Evolutionary conservation across 1,140 invertebrate species (phyloP).

Genomic region (Dufourea novaeangliae): DNA sequence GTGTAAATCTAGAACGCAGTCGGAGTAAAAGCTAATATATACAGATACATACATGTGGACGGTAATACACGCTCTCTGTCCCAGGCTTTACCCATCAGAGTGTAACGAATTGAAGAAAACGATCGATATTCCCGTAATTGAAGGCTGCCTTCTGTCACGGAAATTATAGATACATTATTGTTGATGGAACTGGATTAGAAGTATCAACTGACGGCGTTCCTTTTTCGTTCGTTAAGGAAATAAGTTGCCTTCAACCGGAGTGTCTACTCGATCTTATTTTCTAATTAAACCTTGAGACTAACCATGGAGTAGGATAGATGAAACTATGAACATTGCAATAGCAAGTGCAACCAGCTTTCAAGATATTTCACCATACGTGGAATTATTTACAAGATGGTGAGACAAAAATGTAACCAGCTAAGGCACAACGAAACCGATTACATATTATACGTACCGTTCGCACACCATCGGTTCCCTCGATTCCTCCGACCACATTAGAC

Average conservation of each 20-base stretch:
- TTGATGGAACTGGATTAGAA: too few relatives aligned
- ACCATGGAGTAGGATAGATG: too few relatives aligned
- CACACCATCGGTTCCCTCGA: slow-evolving; percentile 38
- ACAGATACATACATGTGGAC: neutral
- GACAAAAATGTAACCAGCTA: neutral
- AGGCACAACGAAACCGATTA: slow-evolving; percentile 7
- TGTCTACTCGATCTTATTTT: too few relatives aligned
- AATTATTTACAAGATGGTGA: too few relatives aligned
- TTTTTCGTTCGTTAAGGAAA: too few relatives aligned
- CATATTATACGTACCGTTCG: too few relatives aligned
- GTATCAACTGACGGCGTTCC: neutral
- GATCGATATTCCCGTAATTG: slow-evolving; percentile 1
- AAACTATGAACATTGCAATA: too few relatives aligned
- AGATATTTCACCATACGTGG: too few relatives aligned
- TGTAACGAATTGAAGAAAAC: neutral
- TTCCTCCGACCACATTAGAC: slow-evolving; percentile 53
- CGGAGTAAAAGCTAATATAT: neutral
- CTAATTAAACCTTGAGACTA: too few relatives aligned
- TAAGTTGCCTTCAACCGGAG: too few relatives aligned
- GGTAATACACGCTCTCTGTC: neutral
- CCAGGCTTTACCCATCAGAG: neutral
- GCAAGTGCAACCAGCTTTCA: too few relatives aligned
- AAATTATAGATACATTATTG: slow-evolving; percentile 1
- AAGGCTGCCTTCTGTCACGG: neutral
- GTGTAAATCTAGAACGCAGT: neutral